Conservation (phyloP, 2,113 vertebrate genomes). For the Prunella fulvescens region DNA sequence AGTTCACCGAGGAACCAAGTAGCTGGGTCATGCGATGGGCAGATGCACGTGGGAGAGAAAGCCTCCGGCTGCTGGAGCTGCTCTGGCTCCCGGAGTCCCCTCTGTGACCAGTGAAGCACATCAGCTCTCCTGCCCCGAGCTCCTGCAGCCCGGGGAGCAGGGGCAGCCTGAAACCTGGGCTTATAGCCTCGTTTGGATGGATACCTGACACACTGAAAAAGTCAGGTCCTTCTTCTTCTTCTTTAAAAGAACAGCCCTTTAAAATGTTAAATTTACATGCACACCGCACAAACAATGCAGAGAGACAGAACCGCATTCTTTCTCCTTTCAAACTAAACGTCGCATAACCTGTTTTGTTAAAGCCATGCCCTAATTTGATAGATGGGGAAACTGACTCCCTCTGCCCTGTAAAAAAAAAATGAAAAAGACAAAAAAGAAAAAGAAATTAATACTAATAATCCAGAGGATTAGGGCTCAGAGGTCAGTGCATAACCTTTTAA, state of each 20-base stretch:
- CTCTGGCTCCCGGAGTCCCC: background rate
- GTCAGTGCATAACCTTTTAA: slow-evolving; percentile 66
- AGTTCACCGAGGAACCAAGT: slow-evolving; percentile 35
- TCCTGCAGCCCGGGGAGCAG: background rate
- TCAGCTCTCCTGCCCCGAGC: background rate
- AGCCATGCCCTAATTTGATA: slow-evolving; percentile 23
- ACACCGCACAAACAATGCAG: background rate
- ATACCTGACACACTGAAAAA: background rate
- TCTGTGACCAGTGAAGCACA: slow-evolving; percentile 60
- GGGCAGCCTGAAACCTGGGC: background rate
- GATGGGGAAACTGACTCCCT: slow-evolving; percentile 40
- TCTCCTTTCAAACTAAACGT: background rate
- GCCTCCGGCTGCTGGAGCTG: slow-evolving; percentile 14
- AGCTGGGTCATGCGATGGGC: slow-evolving; percentile 45
- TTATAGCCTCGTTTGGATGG: background rate
- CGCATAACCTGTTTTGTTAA: slow-evolving; percentile 20
- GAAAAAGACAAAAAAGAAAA: slow-evolving; percentile 18
- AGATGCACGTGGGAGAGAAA: slow-evolving; percentile 27
- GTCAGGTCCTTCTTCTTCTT: background rate
- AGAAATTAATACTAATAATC: slow-evolving; percentile 60
- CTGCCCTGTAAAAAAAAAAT: background rate
- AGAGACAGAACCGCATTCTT: background rate
- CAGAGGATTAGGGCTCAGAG: slow-evolving; percentile 38
- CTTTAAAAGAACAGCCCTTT: background rate
- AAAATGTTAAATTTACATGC: background rate